Conservation (phyloP, 2,113 vertebrate species). For the Archilochus colubris region DNA sequence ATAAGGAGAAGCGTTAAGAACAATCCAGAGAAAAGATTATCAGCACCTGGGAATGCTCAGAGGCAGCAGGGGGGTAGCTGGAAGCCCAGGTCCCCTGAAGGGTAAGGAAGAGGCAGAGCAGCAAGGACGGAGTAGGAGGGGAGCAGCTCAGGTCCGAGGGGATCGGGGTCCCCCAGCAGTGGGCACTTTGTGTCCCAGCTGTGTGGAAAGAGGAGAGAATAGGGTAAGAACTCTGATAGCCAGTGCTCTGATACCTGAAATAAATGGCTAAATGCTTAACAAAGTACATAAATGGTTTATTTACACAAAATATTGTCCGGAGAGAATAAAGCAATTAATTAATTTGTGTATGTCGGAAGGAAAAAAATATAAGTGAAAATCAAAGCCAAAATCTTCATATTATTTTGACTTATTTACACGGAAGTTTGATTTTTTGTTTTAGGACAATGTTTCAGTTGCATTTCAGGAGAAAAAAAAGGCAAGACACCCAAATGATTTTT, state of each 20-base stretch:
- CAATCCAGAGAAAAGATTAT: background rate
- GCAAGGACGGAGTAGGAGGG: background rate
- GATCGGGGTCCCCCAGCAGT: background rate
- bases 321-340: background rate
- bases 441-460: background rate
- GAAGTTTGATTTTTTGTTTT: background rate
- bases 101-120: background rate
- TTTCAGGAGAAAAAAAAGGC: background rate
- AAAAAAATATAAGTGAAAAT: background rate
- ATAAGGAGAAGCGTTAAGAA: background rate
- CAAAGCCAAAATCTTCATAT: background rate
- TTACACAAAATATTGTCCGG: background rate
- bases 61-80: background rate
- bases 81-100: background rate
- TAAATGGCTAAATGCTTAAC: background rate
- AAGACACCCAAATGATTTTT: background rate
- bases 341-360: background rate
- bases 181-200: background rate
- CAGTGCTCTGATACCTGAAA: background rate
- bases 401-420: background rate
- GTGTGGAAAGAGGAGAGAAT: background rate
- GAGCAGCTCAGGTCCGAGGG: background rate
- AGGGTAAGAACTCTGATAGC: background rate
- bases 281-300: background rate
- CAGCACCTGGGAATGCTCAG: constrained; percentile 9